Evolutionary conservation across 2,888 invertebrate species (phyloP).

Genomic region (Cylloceria caligata): DNA sequence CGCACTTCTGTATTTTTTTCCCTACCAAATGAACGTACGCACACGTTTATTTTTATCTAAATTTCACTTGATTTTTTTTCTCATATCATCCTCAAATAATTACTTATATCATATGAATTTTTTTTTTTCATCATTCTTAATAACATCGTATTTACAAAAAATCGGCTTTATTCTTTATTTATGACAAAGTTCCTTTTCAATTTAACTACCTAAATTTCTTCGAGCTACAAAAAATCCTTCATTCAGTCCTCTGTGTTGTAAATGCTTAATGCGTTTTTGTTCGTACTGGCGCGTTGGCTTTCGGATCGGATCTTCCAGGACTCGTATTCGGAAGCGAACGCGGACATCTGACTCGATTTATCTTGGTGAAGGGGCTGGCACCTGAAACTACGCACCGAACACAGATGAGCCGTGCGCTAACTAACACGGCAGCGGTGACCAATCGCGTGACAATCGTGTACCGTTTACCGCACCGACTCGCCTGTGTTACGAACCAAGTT

Average conservation of each 20-base stretch:
- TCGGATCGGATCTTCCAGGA: slow-evolving; percentile 34
- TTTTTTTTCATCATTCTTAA: slow-evolving; percentile 70
- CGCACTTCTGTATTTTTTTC: slow-evolving; percentile 29
- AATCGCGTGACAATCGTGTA: no score
- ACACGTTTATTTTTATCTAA: slow-evolving; percentile 62
- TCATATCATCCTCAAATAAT: slow-evolving; percentile 59
- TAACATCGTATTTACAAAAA: slow-evolving; percentile 80
- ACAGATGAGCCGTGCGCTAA: no score
- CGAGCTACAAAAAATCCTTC: slow-evolving; percentile 79
- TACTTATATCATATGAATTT: slow-evolving; percentile 71
- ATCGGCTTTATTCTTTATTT: slow-evolving; percentile 65
- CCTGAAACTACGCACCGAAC: no score
- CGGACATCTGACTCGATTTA: neutral
- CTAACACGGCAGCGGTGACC: no score
- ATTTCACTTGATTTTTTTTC: slow-evolving; percentile 46
- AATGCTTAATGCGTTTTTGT: slow-evolving; percentile 12
- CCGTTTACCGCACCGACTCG: no score
- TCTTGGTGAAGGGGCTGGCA: no score
- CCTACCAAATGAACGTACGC: slow-evolving; percentile 71
- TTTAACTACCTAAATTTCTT: slow-evolving; percentile 76
- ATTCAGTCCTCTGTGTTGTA: slow-evolving; percentile 75
- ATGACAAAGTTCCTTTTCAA: slow-evolving; percentile 68
- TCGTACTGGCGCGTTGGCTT: slow-evolving; percentile 9
- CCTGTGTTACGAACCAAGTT: no score
- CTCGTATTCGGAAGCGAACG: slow-evolving; percentile 18